Percentiles rank a stretch among this genome's conserved stretches.
Evolutionary conservation across 2,113 vertebrate species (phyloP).

Genomic region (Tamias sibiricus): DNA sequence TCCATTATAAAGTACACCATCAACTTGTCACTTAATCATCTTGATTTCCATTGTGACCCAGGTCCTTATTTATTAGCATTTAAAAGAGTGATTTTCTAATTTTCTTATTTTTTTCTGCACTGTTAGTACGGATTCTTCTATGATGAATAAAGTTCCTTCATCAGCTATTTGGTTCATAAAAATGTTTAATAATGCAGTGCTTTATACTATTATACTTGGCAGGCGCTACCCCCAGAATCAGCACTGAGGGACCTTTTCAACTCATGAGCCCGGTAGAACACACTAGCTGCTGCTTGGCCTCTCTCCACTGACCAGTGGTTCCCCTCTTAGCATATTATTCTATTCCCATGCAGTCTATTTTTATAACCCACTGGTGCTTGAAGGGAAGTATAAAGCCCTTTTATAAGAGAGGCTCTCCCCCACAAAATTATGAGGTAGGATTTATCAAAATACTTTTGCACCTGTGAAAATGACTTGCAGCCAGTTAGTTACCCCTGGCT

Average conservation of each 20-base stretch:
- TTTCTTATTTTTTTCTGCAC: constrained; percentile 23
- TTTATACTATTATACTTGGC: not conserved
- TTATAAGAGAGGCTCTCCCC: constrained; percentile 30
- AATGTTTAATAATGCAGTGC: not conserved
- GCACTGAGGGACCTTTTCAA: not conserved
- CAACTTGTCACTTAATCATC: not conserved
- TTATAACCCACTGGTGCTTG: not conserved
- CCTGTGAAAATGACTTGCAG: not conserved
- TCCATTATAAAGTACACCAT: not conserved
- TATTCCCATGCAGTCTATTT: not conserved
- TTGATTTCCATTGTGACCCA: constrained; percentile 16
- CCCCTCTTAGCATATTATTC: not conserved
- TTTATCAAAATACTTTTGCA: not conserved
- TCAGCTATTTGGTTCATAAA: not conserved
- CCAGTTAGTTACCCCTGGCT: not conserved
- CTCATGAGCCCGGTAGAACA: not conserved
- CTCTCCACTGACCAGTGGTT: not conserved
- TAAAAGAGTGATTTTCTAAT: not conserved
- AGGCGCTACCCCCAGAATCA: not conserved
- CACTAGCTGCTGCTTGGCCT: not conserved
- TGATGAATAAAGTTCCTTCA: not conserved
- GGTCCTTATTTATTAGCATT: not conserved
- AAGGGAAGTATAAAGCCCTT: not conserved
- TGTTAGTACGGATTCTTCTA: not conserved
- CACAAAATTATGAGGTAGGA: not conserved